Evolutionary conservation across 2,888 invertebrate species (phyloP).

Genomic region (Nemurella pictetii): DNA sequence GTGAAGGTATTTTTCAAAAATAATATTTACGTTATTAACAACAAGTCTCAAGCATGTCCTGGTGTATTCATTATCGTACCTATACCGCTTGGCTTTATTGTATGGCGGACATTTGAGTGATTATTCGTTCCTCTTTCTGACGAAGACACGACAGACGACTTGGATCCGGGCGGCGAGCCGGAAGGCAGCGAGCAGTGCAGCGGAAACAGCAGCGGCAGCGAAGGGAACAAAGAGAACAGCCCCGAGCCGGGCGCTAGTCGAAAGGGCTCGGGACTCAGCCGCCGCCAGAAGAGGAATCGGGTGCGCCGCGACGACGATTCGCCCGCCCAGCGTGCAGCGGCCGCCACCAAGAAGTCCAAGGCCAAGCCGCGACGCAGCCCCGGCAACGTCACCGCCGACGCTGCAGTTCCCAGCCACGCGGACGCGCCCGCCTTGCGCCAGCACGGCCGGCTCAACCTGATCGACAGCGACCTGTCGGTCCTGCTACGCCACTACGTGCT

Average conservation of each 20-base stretch:
- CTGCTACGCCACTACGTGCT: constrained; percentile 66
- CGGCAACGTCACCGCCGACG: constrained; percentile 2
- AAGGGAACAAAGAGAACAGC: constrained; percentile 47
- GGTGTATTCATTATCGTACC: background rate
- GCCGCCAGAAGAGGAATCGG: constrained; percentile 59
- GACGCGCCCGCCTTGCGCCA: constrained; percentile 49
- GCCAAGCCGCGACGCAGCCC: constrained; percentile 42
- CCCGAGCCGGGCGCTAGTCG: constrained; percentile 40
- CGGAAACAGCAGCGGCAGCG: constrained; percentile 49
- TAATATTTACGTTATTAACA: background rate
- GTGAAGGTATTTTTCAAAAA: background rate
- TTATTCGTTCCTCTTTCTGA: constrained; percentile 42
- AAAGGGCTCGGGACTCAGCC: constrained; percentile 50
- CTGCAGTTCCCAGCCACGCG: constrained; percentile 1
- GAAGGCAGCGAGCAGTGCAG: constrained; percentile 45
- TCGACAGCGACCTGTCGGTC: constrained; percentile 59
- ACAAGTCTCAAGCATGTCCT: background rate
- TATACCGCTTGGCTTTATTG: background rate
- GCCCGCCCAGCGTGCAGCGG: constrained; percentile 43
- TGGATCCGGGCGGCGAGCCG: constrained; percentile 50
- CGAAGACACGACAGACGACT: constrained; percentile 50
- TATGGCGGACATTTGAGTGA: constrained; percentile 30
- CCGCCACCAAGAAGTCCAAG: constrained; percentile 43
- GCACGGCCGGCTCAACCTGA: constrained; percentile 53
- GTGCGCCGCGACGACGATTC: constrained; percentile 45